These are phyloP conservation scores for Psittacula cyanocephala DNA, from an alignment of 2,113 vertebrate genomes.

Conservation along the genomic window DNA sequence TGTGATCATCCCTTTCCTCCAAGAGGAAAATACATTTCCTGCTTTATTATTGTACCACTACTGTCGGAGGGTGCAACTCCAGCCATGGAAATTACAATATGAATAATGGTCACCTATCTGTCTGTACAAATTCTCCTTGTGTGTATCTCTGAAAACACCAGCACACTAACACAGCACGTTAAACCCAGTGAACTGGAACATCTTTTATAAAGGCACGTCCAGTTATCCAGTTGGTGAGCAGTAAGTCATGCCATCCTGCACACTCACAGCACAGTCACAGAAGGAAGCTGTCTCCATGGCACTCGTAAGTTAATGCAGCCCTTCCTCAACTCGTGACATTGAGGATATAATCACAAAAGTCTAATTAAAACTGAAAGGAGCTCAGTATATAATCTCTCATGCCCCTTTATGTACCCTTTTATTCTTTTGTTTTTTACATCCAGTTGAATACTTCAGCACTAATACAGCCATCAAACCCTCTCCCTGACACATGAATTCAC, in stretches of 20 bases:
- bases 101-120: neutral
- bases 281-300: neutral
- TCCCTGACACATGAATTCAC: neutral
- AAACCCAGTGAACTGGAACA: neutral
- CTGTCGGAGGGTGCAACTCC: neutral
- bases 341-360: neutral
- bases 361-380: neutral
- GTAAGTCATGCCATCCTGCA: neutral
- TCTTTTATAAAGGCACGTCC: neutral
- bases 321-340: neutral
- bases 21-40: neutral
- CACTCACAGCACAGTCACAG: neutral
- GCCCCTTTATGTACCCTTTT: neutral
- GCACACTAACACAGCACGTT: neutral
- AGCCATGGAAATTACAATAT: neutral
- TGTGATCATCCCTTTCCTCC: neutral
- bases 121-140: neutral
- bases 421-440: neutral
- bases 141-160: neutral
- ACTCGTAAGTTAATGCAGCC: neutral
- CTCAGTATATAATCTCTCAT: neutral
- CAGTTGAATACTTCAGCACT: neutral
- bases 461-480: neutral
- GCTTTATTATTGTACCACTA: neutral
- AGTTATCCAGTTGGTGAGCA: neutral